Percentiles rank a stretch among this genome's conserved stretches.
Conservation (phyloP, 2,888 invertebrate genomes). For the Luperina testacea region DNA sequence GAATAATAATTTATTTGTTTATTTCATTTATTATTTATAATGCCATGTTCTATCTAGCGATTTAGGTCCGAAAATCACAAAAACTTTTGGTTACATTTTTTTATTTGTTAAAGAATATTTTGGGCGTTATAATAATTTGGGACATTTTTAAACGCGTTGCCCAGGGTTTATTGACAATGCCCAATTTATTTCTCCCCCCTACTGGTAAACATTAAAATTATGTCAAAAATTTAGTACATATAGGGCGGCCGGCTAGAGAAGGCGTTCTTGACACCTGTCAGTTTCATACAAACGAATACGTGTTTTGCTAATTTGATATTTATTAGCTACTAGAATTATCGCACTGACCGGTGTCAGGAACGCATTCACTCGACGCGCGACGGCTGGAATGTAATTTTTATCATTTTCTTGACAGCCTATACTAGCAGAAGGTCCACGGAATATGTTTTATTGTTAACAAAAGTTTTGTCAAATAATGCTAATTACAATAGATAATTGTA, state of each 20-base stretch:
- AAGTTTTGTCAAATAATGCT: constrained; percentile 54
- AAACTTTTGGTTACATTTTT: constrained; percentile 41
- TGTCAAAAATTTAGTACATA: background rate
- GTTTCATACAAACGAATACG: background rate
- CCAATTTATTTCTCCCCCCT: background rate
- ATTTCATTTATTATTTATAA: constrained; percentile 57
- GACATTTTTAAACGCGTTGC: background rate
- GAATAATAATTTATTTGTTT: constrained; percentile 66
- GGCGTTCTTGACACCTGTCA: background rate
- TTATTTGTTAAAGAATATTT: background rate
- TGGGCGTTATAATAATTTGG: background rate
- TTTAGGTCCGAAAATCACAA: constrained; percentile 51
- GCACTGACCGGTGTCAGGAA: background rate
- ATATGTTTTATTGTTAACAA: constrained; percentile 34
- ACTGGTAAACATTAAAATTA: background rate
- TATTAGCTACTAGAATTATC: background rate
- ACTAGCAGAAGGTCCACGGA: background rate
- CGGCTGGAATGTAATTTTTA: background rate
- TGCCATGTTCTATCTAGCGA: constrained; percentile 61
- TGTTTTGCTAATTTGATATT: background rate
- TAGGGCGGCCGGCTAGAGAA: too few species aligned
- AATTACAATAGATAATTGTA: constrained; percentile 13
- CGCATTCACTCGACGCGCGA: background rate
- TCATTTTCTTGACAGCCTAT: background rate
- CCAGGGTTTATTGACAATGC: background rate